phyloP scores from a whole-genome alignment of 2,888 invertebrate genomes.

The Crematogaster levior region DNA sequence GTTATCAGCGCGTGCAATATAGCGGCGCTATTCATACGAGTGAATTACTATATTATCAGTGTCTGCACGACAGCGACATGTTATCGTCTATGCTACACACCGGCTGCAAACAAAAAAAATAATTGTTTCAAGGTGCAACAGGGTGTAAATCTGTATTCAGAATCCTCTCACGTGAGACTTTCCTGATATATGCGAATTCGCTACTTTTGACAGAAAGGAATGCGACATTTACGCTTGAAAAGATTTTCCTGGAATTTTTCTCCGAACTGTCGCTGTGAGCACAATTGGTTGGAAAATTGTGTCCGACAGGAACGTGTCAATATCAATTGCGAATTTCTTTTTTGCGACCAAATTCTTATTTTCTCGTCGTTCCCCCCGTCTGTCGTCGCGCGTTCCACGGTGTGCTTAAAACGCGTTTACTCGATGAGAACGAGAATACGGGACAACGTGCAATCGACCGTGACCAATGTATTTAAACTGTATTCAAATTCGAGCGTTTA shows the following conservation, averaged over 20 bases:
- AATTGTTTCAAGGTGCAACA: not conserved
- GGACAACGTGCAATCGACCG: constrained; percentile 23
- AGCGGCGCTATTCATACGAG: constrained; percentile 31
- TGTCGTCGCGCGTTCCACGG: constrained; percentile 47
- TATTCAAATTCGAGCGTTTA: constrained; percentile 39
- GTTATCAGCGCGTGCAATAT: constrained; percentile 39
- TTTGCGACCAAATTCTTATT: constrained; percentile 14
- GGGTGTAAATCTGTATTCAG: no score
- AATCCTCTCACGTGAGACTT: not conserved
- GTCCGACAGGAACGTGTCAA: not conserved
- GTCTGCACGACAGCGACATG: not conserved
- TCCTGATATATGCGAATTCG: not conserved
- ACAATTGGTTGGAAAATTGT: constrained; percentile 1
- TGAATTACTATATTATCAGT: constrained; percentile 12
- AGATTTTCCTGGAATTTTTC: not conserved
- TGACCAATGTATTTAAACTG: constrained; percentile 3
- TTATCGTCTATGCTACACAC: not conserved
- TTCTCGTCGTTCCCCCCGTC: constrained; percentile 24
- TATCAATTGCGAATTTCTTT: constrained; percentile 2
- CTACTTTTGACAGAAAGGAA: not conserved
- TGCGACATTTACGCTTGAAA: not conserved
- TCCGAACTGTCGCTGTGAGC: not conserved
- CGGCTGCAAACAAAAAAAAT: not conserved
- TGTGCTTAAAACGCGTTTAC: constrained; percentile 57
- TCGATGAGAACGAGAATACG: constrained; percentile 60